Base-by-base conservation (phyloP, 1,140 invertebrate species). In the Ips typographus region DNA sequence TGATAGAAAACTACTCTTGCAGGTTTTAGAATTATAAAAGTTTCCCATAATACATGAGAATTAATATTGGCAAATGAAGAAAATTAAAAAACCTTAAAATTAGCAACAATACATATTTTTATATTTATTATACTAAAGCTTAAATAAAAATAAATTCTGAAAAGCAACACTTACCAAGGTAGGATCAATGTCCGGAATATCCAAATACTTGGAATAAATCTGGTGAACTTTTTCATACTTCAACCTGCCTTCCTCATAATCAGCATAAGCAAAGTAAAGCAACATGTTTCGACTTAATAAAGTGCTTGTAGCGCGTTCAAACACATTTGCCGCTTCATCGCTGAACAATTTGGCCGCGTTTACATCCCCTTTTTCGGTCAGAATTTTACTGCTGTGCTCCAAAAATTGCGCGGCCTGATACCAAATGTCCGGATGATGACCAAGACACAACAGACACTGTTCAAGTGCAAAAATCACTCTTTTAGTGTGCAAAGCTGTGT, bases 401-500 rank as follows among this genome's bases (percentile, higher is more conserved):
- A 99, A 85, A 81, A 96, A 99, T 73, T 96, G 90, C 0, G 97
- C 96, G 0, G 96, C 96, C 83, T 99, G 96, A 80, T 98, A 96
- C 98, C 98, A 99, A 55, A 99, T 93, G 74, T 99, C 97, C 0
- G 96, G 94, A 84, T 99, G 96, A 83, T 99, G 96, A 2, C 95
- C 96, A 3, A 99, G 82, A 80, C 97, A 98, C 7, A 99, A 81
- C 39, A 99, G 82, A 78, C 96, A 97, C 80, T 99, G 97, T 78
- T 99, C 98, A 73, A 98, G 98, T 0, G 97, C 97, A 85, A 99
- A 99, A 88, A 99, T 96, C 0, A 99, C 96, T 77, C 98, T 82
- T 65, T 94, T 89, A 0, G 96, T 96, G 1, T 99, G 90, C 1
- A 97, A 78, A 0, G 94, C 91, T 0, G 95, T 94, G 77, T 99